Conservation (phyloP, 2,797 vertebrate genomes). For the Arctocebus calabarensis region DNA sequence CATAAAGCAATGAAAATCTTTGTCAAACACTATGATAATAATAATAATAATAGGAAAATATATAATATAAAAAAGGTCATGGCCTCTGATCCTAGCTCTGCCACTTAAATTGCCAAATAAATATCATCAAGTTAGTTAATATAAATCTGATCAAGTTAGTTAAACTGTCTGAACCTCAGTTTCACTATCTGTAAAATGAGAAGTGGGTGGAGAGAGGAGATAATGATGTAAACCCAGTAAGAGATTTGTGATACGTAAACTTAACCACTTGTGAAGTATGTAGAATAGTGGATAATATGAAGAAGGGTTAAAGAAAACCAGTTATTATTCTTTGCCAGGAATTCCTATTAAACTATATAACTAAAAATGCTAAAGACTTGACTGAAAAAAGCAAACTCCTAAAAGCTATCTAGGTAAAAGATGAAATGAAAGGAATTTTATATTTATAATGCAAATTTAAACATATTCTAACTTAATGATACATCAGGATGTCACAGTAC, state of each 20-base stretch:
- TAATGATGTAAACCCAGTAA: background rate
- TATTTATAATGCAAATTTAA: background rate
- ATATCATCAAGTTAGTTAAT: background rate
- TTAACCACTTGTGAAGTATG: background rate
- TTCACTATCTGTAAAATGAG: background rate
- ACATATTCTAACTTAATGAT: constrained; percentile 29
- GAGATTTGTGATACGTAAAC: background rate
- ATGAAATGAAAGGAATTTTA: constrained; percentile 30
- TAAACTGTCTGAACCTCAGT: background rate
- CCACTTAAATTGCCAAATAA: background rate
- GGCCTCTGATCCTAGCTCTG: background rate
- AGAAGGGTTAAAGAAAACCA: background rate
- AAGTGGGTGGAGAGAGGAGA: background rate
- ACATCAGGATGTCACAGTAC: constrained; percentile 51
- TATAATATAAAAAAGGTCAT: background rate
- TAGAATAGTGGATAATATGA: background rate
- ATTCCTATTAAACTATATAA: background rate
- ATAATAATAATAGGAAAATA: background rate
- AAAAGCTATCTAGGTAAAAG: constrained; percentile 38
- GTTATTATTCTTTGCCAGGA: background rate
- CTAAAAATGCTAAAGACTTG: constrained; percentile 61
- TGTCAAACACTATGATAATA: constrained; percentile 22
- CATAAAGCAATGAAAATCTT: constrained; percentile 21
- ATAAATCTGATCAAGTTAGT: background rate
- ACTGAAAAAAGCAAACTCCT: background rate